A percentile compares a stretch with the other conserved stretches of the same genome.
Conservation (phyloP, 2,797 vertebrate species). For the Sebastes cheni region DNA sequence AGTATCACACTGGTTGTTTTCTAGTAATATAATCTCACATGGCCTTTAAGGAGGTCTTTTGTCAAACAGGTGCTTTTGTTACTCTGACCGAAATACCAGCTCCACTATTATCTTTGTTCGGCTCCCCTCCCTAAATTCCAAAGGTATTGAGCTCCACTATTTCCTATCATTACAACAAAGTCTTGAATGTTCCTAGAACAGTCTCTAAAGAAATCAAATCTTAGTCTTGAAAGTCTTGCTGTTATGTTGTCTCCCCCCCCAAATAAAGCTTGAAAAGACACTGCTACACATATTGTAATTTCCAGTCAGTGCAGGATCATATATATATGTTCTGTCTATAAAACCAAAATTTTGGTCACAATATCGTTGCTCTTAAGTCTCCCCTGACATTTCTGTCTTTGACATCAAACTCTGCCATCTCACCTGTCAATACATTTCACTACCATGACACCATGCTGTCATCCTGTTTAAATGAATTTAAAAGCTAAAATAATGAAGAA, state of each 20-base stretch:
- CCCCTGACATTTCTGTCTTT: background rate
- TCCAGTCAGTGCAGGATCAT: background rate
- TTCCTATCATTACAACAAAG: constrained; percentile 1
- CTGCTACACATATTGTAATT: background rate
- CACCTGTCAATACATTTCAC: background rate
- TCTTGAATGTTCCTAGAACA: background rate
- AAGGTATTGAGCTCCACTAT: constrained; percentile 34
- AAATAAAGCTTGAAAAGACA: background rate
- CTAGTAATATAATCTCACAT: constrained; percentile 65
- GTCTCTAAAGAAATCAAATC: background rate
- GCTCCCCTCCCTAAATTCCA: constrained; percentile 75
- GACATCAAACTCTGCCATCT: constrained; percentile 15
- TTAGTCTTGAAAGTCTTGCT: background rate
- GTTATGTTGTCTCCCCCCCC: background rate
- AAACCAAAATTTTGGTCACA: background rate
- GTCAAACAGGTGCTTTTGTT: constrained; percentile 72
- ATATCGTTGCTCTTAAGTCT: background rate
- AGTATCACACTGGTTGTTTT: constrained; percentile 40
- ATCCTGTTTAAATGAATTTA: background rate
- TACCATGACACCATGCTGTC: background rate
- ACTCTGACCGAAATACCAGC: constrained; percentile 72
- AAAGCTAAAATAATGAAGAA: background rate
- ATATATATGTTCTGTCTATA: background rate
- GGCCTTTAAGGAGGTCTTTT: constrained; percentile 62
- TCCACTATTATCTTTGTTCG: constrained; percentile 60